These are phyloP conservation scores for Trissonchulus latispiculum DNA, from an alignment of 2,888 invertebrate genomes.

Conservation along the genomic window DNA sequence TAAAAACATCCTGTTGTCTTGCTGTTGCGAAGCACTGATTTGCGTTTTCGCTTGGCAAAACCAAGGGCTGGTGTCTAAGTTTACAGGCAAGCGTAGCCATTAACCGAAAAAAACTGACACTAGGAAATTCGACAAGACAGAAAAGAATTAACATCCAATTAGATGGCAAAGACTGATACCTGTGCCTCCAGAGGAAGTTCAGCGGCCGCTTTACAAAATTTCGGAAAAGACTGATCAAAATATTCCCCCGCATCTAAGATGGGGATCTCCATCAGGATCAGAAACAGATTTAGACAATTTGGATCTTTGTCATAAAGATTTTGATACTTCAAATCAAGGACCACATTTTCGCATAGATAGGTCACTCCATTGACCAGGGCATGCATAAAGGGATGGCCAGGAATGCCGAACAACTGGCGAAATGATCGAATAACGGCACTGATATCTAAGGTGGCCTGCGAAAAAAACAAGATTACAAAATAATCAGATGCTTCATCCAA, in stretches of 20 bases:
- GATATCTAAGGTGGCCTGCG: slow-evolving; percentile 37
- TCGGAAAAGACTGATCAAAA: slow-evolving; percentile 68
- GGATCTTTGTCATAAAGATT: slow-evolving; percentile 47
- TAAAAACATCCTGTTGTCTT: no score
- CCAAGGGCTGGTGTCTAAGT: no score
- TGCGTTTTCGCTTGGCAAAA: no score
- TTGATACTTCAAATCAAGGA: slow-evolving; percentile 58
- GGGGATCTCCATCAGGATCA: slow-evolving; percentile 69
- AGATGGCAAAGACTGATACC: no score
- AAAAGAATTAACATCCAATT: no score
- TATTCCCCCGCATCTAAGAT: slow-evolving; percentile 55
- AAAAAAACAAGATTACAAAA: no score
- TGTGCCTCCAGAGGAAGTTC: slow-evolving; percentile 63
- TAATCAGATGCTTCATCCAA: no score
- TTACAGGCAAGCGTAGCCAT: no score
- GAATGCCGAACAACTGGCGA: slow-evolving; percentile 49
- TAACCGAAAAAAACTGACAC: no score
- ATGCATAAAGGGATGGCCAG: slow-evolving; percentile 52
- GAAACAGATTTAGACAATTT: slow-evolving; percentile 54
- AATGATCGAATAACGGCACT: slow-evolving; percentile 61
- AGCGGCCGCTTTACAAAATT: slow-evolving; percentile 59
- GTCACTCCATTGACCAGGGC: slow-evolving; percentile 65
- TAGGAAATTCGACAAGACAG: no score
- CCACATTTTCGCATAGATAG: slow-evolving; percentile 60
- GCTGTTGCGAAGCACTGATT: no score